Evolutionary conservation across 2,797 vertebrate species (phyloP), one percentile per base, ranked within the genome.

Genomic region (Melanotaenia maccullochi): DNA sequence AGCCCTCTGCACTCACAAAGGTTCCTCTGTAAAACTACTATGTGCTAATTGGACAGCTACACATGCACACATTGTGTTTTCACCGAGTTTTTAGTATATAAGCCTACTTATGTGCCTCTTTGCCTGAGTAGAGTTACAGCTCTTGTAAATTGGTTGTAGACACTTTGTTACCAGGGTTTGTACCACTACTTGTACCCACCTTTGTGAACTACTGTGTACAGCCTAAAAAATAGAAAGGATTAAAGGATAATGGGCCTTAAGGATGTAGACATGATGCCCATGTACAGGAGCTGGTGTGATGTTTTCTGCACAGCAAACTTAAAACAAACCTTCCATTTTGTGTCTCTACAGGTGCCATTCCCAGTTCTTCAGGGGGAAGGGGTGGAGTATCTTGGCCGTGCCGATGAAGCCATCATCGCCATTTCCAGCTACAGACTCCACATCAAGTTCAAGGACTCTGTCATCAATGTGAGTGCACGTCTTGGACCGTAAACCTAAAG

Each of bases 391-490:
- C 94, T 99, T 58, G 98, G 98, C 79, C 96, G 90, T 68, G 97
- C 98, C 0, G 95, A 96, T 0, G 97, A 99, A 69, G 97, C 97
- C 52, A 90, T 99, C 91, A 99, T 99, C 3, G 98, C 97, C 86
- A 96, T 99, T 90, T 99, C 98, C 57, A 99, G 99, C 95, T 99
- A 99, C 94, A 94, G 98, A 85, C 95, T 99, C 78, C 98, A 99
- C 88, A 98, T 99, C 90, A 99, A 99, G 84, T 99, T 97, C 90
- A 99, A 98, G 91, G 97, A 99, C 88, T 99, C 98, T 11, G 95
- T 99, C 86, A 95, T 99, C 93, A 99, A 98, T 66, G 98, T 99
- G 92, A 97, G 97, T 93, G 1, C 54, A 73, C 2, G 16, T 68
- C 61, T 68, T 22, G 20, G 30, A 54, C 62, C 33, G 24, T 68